A percentile compares a stretch with the other conserved stretches of the same genome.
Conservation (phyloP, 30 jellyfish, hydroid and myxozoan species). For the Sanderia malayensis region DNA sequence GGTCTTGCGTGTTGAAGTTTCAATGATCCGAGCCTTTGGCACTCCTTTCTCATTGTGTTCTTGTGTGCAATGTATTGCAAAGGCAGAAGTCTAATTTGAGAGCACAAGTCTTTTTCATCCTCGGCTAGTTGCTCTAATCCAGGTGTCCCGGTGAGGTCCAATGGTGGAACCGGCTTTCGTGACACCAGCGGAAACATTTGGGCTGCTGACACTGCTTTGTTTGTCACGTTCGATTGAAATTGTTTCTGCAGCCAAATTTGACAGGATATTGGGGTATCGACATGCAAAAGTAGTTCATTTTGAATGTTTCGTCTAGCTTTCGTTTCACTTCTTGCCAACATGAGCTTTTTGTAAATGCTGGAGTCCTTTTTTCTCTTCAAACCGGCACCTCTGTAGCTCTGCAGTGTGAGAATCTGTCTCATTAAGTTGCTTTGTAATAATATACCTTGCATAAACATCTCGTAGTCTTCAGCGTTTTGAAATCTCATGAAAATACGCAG, state of each 20-base stretch:
- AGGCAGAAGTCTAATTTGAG: conserved; percentile 71
- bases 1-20: conserved; percentile 81
- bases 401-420: conserved; percentile 53
- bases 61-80: conserved; percentile 57
- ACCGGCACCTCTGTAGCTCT: conserved; percentile 72
- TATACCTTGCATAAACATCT: conserved; percentile 66
- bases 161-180: conserved; percentile 72
- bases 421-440: conserved; percentile 54
- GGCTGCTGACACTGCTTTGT: conserved; percentile 6
- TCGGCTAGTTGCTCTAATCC: conserved; percentile 67
- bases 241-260: conserved; percentile 59
- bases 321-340: conserved; percentile 22
- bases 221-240: conserved; percentile 32
- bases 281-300: conserved; percentile 30
- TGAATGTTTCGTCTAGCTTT: conserved; percentile 39
- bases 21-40: conserved; percentile 52
- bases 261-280: conserved; percentile 48
- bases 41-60: conserved; percentile 57
- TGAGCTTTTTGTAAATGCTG: conserved; percentile 26
- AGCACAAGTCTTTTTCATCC: conserved; percentile 85
- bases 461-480: conserved; percentile 64
- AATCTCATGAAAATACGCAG: conserved; percentile 63
- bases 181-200: conserved; percentile 20
- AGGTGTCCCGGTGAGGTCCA: conserved; percentile 74
- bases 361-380: conserved; percentile 43